Percentiles rank a stretch among this genome's conserved stretches.
phyloP scores from a whole-genome alignment of 2,888 invertebrate genomes.

The Nymphalis polychloros region DNA sequence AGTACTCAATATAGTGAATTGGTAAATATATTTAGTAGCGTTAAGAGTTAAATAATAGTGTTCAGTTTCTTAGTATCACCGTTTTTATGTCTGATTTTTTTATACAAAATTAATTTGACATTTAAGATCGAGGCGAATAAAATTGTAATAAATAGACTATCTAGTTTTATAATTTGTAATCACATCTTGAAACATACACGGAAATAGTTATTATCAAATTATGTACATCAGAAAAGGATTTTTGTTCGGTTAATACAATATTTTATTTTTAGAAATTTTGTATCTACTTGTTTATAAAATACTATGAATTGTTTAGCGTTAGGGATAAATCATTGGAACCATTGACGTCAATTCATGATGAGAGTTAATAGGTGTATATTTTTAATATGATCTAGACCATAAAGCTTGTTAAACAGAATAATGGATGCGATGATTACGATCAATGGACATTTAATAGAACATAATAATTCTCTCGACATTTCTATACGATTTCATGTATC shows the following conservation, averaged over 20 bases:
- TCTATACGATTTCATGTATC: background rate
- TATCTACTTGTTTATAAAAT: background rate
- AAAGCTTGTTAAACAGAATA: conserved; percentile 40
- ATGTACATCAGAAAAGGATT: too few species aligned
- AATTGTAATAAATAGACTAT: background rate
- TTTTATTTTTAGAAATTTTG: too few species aligned
- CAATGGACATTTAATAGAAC: conserved; percentile 41
- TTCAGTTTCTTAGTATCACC: background rate
- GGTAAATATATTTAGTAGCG: background rate
- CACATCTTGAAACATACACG: too few species aligned
- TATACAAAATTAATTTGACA: background rate
- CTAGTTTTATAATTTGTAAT: background rate
- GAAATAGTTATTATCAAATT: too few species aligned
- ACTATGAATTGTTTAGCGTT: background rate
- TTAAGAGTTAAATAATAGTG: background rate
- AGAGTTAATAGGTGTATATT: conserved; percentile 59
- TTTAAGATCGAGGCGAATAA: background rate
- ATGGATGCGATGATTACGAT: conserved; percentile 42
- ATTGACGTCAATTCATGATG: conserved; percentile 68
- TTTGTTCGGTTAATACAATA: too few species aligned
- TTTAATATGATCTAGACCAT: conserved; percentile 46
- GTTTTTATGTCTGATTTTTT: background rate
- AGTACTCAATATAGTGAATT: background rate
- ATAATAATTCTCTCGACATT: conserved; percentile 22
- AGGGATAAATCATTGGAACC: conserved; percentile 43